Conservation (phyloP, 2,888 invertebrate species). For the Eledone cirrhosa region DNA sequence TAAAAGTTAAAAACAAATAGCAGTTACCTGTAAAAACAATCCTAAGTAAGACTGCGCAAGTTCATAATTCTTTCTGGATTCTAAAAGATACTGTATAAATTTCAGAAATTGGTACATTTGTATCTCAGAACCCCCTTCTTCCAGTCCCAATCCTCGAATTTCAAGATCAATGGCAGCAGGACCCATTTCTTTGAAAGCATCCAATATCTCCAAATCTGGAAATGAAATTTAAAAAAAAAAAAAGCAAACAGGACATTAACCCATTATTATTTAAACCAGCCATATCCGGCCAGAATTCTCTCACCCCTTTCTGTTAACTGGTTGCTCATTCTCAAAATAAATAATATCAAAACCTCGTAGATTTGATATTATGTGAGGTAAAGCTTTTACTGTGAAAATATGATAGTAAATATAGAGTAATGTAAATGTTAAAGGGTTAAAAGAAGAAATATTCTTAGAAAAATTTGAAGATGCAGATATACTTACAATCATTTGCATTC, state of each 20-base stretch:
- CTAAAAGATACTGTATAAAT: slow-evolving; percentile 77
- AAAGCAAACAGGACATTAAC: not conserved
- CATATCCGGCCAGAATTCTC: too few species aligned
- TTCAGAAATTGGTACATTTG: slow-evolving; percentile 82
- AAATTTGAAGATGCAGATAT: not conserved
- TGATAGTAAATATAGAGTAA: too few species aligned
- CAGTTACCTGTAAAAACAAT: slow-evolving; percentile 80
- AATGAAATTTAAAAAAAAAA: too few species aligned
- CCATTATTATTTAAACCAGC: too few species aligned
- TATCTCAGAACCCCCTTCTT: slow-evolving; percentile 76
- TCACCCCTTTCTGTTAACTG: too few species aligned
- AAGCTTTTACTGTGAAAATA: too few species aligned
- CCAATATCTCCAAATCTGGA: slow-evolving; percentile 70
- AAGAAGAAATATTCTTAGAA: not conserved
- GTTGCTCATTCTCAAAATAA: too few species aligned
- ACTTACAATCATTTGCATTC: slow-evolving; percentile 24
- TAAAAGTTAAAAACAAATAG: not conserved
- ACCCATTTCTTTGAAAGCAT: slow-evolving; percentile 76
- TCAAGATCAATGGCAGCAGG: slow-evolving; percentile 89
- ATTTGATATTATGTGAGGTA: too few species aligned
- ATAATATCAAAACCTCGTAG: too few species aligned
- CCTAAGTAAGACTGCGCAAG: slow-evolving; percentile 88
- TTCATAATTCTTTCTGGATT: slow-evolving; percentile 85
- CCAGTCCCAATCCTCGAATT: slow-evolving; percentile 80
- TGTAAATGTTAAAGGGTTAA: too few species aligned